A percentile compares a stretch with the other conserved stretches of the same genome.
phyloP scores from a whole-genome alignment of 2,113 vertebrate genomes.

The Triplophysa siluroides region DNA sequence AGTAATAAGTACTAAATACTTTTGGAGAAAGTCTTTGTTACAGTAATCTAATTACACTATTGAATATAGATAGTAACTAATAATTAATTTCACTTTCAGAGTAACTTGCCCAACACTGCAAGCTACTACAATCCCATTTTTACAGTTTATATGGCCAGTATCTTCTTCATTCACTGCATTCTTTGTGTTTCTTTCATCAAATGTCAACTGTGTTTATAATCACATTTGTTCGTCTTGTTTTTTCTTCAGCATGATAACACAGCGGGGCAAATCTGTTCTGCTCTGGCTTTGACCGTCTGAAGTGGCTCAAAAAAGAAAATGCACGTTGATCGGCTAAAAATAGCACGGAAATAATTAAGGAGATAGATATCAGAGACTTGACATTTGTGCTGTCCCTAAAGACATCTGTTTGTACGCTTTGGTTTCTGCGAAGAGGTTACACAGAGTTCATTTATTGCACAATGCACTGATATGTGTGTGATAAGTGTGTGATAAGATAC shows the following conservation, averaged over 20 bases:
- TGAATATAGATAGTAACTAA: too few species aligned
- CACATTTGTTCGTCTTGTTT: not conserved
- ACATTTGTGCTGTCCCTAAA: not conserved
- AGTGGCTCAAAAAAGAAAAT: conserved; percentile 29
- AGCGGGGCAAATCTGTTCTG: not conserved
- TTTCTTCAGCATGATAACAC: not conserved
- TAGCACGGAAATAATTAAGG: conserved; percentile 30
- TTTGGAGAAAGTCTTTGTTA: too few species aligned
- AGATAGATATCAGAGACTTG: conserved; percentile 9
- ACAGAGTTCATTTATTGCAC: not conserved
- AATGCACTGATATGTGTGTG: conserved; percentile 13
- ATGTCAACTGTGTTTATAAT: not conserved
- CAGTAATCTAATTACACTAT: too few species aligned
- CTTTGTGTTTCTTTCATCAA: not conserved
- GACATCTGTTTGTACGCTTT: conserved; percentile 14
- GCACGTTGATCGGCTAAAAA: conserved; percentile 15
- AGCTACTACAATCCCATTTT: too few species aligned
- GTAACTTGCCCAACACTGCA: too few species aligned
- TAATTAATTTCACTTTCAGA: too few species aligned
- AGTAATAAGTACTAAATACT: too few species aligned
- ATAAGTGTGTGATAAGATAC: too few species aligned
- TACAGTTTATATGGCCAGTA: too few species aligned
- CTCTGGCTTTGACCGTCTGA: conserved; percentile 10
- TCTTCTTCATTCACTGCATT: too few species aligned
- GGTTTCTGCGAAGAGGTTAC: not conserved